Conservation (phyloP, 2,113 vertebrate species). For the Bagarius yarrelli region DNA sequence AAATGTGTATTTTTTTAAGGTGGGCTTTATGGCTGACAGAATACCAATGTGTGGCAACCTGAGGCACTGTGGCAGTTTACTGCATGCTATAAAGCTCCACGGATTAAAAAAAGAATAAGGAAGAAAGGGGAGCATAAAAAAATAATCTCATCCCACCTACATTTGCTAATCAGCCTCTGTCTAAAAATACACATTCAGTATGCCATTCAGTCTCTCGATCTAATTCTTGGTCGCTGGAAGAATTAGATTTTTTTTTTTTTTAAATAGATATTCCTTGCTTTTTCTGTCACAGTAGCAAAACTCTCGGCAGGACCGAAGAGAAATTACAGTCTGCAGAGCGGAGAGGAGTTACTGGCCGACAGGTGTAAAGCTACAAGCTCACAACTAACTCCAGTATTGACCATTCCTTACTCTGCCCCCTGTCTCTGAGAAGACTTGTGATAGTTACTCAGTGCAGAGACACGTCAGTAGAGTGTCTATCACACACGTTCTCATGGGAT, state of each 20-base stretch:
- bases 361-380: conserved; percentile 35
- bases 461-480: conserved; percentile 13
- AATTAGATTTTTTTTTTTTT: no score
- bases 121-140: conserved; percentile 18
- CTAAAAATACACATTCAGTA: conserved; percentile 6
- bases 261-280: conserved; percentile 58
- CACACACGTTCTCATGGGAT: not conserved
- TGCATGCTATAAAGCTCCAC: conserved; percentile 43
- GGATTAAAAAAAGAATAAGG: conserved; percentile 23
- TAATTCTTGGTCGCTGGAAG: conserved; percentile 31
- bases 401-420: conserved; percentile 37
- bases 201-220: conserved; percentile 30
- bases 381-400: conserved; percentile 32
- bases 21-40: conserved; percentile 38
- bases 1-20: conserved; percentile 47
- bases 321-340: conserved; percentile 37
- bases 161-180: conserved; percentile 43
- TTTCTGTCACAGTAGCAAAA: conserved; percentile 42
- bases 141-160: conserved; percentile 26
- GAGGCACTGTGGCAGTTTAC: conserved; percentile 23
- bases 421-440: conserved; percentile 32
- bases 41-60: conserved; percentile 26
- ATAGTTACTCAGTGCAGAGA: conserved; percentile 7
- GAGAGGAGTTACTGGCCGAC: conserved; percentile 13
- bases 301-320: conserved; percentile 45